Percentiles rank a stretch among this genome's conserved stretches.
phyloP scores from a whole-genome alignment of 92 coral and sea anemone species.

The Palythoa caribaeorum region DNA sequence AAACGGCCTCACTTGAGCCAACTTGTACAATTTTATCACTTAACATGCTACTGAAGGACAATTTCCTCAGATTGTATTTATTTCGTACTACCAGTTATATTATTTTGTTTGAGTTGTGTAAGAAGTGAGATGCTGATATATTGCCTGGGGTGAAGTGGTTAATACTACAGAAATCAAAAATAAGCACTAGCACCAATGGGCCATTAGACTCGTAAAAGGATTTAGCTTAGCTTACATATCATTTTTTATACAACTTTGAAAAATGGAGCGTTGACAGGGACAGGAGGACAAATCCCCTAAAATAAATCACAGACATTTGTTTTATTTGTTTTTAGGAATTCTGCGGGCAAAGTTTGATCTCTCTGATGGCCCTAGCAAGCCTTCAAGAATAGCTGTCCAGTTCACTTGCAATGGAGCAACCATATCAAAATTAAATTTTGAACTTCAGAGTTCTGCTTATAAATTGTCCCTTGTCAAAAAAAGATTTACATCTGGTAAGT shows the following conservation, averaged over 20 bases:
- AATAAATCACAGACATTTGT: background rate
- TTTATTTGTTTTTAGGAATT: constrained; percentile 51
- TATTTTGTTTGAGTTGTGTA: no score
- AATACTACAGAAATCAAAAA: no score
- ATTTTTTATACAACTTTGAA: no score
- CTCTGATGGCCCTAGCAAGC: constrained; percentile 88
- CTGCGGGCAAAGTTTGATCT: constrained; percentile 91
- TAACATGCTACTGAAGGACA: no score
- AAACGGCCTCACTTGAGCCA: no score
- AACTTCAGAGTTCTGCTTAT: constrained; percentile 88
- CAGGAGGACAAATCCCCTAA: background rate
- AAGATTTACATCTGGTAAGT: constrained; percentile 83
- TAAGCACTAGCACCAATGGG: no score
- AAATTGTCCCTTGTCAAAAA: constrained; percentile 96
- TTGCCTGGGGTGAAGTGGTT: no score
- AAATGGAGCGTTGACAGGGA: no score
- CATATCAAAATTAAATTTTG: constrained; percentile 93
- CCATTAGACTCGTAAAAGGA: background rate
- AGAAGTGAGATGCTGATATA: no score
- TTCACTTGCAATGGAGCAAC: constrained; percentile 96
- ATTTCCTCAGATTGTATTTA: no score
- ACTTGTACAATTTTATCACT: no score
- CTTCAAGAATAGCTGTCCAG: constrained; percentile 94
- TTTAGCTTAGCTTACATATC: background rate
- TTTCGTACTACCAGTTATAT: no score